phyloP scores from a whole-genome alignment of 2,888 invertebrate species.

The Lithophane ornitopus region DNA sequence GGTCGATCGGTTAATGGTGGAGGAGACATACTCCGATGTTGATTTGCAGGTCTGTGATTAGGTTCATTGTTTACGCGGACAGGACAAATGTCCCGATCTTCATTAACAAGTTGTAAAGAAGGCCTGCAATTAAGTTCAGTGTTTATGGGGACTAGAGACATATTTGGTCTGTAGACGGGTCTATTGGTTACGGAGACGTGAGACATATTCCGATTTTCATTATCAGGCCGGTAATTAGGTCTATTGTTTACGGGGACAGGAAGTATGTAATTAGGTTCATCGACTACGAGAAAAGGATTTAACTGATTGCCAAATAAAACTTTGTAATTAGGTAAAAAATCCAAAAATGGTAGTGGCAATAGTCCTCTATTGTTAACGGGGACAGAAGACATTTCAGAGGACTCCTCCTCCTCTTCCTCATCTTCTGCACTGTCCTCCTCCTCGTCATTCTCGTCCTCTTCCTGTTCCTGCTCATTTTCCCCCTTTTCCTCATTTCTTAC shows the following conservation, averaged over 20 bases:
- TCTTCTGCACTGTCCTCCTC: neutral
- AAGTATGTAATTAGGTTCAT: neutral
- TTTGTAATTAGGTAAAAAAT: conserved; percentile 1
- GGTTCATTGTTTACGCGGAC: neutral
- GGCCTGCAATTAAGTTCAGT: neutral
- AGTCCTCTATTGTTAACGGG: neutral
- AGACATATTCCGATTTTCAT: neutral
- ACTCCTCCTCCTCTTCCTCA: neutral
- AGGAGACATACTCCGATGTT: neutral
- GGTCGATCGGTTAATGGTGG: neutral
- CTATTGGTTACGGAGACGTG: neutral
- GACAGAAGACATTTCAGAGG: conserved; percentile 10
- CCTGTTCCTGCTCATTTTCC: too few species aligned
- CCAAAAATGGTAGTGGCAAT: neutral
- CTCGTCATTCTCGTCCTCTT: neutral
- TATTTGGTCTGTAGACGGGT: neutral
- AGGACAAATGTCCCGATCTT: neutral
- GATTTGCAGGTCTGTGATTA: neutral
- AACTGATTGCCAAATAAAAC: neutral
- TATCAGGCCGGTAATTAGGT: neutral
- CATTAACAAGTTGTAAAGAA: neutral
- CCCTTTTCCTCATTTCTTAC: neutral
- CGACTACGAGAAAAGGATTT: neutral
- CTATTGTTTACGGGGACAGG: neutral
- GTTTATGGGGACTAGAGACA: neutral